These are phyloP conservation scores for Lindbergichthys nudifrons DNA, from an alignment of 2,797 vertebrate species.

Conservation along the genomic window DNA sequence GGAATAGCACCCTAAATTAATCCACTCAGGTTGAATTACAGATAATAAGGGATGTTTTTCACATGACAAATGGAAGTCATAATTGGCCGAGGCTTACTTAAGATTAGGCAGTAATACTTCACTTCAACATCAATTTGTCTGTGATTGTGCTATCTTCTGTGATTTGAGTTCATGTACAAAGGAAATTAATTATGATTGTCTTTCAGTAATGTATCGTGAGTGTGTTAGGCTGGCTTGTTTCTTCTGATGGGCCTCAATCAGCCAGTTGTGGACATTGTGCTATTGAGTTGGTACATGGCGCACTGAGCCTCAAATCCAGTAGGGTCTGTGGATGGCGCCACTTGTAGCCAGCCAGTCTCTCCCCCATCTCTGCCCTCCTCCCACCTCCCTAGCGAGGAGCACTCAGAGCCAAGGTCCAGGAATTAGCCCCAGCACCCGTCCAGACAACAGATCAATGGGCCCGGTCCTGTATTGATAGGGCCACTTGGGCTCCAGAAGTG, in stretches of 20 bases:
- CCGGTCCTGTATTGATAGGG: slow-evolving; percentile 82
- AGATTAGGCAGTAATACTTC: not conserved
- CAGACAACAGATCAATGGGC: slow-evolving; percentile 86
- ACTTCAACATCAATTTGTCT: not conserved
- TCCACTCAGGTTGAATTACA: not conserved
- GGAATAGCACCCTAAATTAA: not conserved
- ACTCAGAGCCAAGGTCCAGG: slow-evolving; percentile 81
- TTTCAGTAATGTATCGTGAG: slow-evolving; percentile 14
- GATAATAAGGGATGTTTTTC: not conserved
- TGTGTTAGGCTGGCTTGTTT: slow-evolving; percentile 3
- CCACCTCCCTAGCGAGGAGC: slow-evolving; percentile 69
- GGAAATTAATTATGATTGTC: slow-evolving; percentile 7
- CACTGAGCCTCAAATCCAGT: slow-evolving; percentile 75
- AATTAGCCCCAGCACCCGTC: slow-evolving; percentile 81
- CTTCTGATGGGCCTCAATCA: slow-evolving; percentile 26
- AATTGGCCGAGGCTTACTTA: not conserved
- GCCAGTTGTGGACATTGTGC: slow-evolving; percentile 40
- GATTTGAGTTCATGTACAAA: not conserved
- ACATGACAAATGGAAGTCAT: slow-evolving; percentile 3
- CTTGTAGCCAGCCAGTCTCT: slow-evolving; percentile 77
- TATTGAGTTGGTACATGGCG: slow-evolving; percentile 61
- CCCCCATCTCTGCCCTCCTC: slow-evolving; percentile 64
- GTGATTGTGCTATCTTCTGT: not conserved
- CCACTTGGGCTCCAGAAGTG: slow-evolving; percentile 83
- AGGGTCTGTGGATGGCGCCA: slow-evolving; percentile 77